Conservation (phyloP, 1,140 invertebrate species). For the Medauroidea extradentata region DNA sequence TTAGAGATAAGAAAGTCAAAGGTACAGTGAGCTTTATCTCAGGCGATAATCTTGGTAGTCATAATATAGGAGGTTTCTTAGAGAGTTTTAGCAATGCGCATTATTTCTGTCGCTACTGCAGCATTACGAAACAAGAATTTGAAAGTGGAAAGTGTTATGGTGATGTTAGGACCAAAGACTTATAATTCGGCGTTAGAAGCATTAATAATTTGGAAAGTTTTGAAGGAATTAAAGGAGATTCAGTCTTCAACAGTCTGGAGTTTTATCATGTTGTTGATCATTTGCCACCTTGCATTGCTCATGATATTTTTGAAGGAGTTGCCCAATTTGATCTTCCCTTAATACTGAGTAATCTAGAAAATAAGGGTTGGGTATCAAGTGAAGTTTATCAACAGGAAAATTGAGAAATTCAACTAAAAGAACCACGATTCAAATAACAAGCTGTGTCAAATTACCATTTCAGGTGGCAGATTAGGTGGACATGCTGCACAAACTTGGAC, state of each 20-base stretch:
- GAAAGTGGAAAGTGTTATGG: not conserved
- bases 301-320: too few species aligned
- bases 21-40: slow-evolving; percentile 28
- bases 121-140: not conserved
- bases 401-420: slow-evolving; percentile 5
- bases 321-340: too few species aligned
- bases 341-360: too few species aligned
- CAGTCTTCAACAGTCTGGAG: too few species aligned
- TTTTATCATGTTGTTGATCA: too few species aligned
- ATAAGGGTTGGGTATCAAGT: slow-evolving; percentile 1
- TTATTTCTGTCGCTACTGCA: slow-evolving; percentile 31
- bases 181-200: not conserved
- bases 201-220: not conserved
- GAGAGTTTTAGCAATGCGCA: slow-evolving; percentile 27
- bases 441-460: not conserved
- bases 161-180: not conserved
- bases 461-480: not conserved
- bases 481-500: slow-evolving; percentile 6
- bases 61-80: slow-evolving; percentile 27
- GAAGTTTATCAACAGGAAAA: slow-evolving; percentile 1
- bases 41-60: slow-evolving; percentile 33
- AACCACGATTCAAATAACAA: not conserved
- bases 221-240: slow-evolving; percentile 10
- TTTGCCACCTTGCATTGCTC: too few species aligned
- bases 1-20: slow-evolving; percentile 17